Base-by-base conservation (phyloP, 2,797 vertebrate species). In the Trematomus bernacchii region DNA sequence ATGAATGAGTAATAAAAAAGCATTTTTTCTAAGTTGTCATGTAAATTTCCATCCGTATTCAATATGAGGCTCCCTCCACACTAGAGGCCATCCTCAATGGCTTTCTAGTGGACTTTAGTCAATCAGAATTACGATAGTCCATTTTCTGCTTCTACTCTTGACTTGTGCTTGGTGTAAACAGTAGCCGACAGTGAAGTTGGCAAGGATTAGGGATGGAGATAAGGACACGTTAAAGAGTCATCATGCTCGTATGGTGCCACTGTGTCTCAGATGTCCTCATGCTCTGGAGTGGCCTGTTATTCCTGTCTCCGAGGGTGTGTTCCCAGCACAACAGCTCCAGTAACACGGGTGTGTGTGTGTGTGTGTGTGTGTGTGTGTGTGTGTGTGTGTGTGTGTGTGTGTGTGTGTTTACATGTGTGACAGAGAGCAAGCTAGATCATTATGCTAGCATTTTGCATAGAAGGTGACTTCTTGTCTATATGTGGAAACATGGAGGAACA, bases 1-100 rank as follows among this genome's bases (percentile, higher is more conserved):
- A 92, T 93, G 91, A 95, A 94, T 93, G 93, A 95, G 92, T 94
- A 92, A 94, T 94, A 94, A 95, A 94, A 94, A 94, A 94, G 85
- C 91, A 93, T 93, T 94, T 95, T 94, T 93, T 87, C 82, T 91
- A 94, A 94, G 90, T 95, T 93, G 93, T 94, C 92, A 93, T 94
- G 93, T 93, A 92, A 94, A 94, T 95, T 85, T 85, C 77, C 76
- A 87, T 89, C 86, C 68, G 73, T 78, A 73, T 85, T 91, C 80
- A 87, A 76, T 83, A 87, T 61, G 77, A 87, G 74, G 70, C 86
- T 90, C 88, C 86, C 77, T 63, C 62, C 73, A 64, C 75, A 88
- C 71, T 77, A 71, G 78, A 87, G 68, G 69, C 68, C 76, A 63
- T 86, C 85, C 73, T 89, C 89, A 69, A 77, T 86, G 88, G 73